Conservation (phyloP, 2,888 invertebrate species). For the Autographa gamma region DNA sequence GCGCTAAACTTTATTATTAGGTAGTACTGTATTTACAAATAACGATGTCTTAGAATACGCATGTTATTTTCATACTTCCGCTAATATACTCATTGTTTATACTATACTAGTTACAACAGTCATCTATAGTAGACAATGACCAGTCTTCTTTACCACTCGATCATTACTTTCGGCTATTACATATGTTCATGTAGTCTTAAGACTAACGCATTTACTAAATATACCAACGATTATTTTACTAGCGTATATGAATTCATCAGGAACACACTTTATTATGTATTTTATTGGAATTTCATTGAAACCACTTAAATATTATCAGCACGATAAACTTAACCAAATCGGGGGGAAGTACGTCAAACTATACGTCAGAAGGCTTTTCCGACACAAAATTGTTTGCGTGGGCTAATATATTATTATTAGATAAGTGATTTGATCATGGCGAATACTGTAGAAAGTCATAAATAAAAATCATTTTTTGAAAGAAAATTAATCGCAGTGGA, state of each 20-base stretch:
- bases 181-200: not conserved
- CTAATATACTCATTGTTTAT: not conserved
- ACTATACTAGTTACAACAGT: not conserved
- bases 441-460: slow-evolving; percentile 12
- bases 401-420: slow-evolving; percentile 12
- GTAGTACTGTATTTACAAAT: not conserved
- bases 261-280: slow-evolving; percentile 13
- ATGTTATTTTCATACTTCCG: not conserved
- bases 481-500: not conserved
- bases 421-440: slow-evolving; percentile 32
- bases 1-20: not conserved
- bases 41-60: not conserved
- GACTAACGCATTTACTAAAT: not conserved
- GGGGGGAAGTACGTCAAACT: slow-evolving; percentile 11
- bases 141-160: not conserved
- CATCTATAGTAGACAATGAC: not conserved
- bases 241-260: not conserved
- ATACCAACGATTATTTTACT: not conserved
- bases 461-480: not conserved
- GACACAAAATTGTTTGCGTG: slow-evolving; percentile 10
- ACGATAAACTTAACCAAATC: slow-evolving; percentile 24
- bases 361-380: slow-evolving; percentile 21
- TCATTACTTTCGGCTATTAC: too few relatives aligned
- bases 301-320: slow-evolving; percentile 41
- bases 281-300: slow-evolving; percentile 40